Percentiles rank a stretch among this genome's conserved stretches.
phyloP scores from a whole-genome alignment of 2,113 vertebrate species.

The Guaruba guarouba region DNA sequence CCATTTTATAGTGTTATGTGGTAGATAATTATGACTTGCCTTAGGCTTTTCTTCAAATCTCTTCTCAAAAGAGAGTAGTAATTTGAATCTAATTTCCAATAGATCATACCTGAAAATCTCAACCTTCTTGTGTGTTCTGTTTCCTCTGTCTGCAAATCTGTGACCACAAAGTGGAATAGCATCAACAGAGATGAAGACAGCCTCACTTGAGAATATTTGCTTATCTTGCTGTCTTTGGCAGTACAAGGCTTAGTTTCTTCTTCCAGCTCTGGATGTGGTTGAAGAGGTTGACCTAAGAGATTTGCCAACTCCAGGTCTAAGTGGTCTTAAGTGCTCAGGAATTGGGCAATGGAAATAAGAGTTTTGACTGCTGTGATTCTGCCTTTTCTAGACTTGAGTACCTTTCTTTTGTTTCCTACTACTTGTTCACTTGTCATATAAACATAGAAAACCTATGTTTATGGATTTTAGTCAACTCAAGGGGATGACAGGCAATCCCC shows the following conservation, averaged over 20 bases:
- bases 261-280: neutral
- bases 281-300: neutral
- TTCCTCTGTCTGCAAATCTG: neutral
- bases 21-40: neutral
- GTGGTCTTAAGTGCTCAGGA: neutral
- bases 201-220: neutral
- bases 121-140: rapidly evolving
- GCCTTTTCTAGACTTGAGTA: neutral
- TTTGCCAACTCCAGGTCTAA: neutral
- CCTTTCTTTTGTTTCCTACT: neutral
- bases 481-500: neutral
- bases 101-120: neutral
- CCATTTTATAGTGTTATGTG: neutral
- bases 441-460: neutral
- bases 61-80: neutral
- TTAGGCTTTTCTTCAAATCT: neutral
- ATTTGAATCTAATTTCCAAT: neutral
- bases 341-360: neutral
- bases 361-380: neutral
- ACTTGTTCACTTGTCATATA: neutral
- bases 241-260: neutral
- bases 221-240: neutral
- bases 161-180: neutral
- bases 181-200: neutral
- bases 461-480: neutral